Base-by-base conservation (phyloP, 2,888 invertebrate species). In the Limnephilus rhombicus region DNA sequence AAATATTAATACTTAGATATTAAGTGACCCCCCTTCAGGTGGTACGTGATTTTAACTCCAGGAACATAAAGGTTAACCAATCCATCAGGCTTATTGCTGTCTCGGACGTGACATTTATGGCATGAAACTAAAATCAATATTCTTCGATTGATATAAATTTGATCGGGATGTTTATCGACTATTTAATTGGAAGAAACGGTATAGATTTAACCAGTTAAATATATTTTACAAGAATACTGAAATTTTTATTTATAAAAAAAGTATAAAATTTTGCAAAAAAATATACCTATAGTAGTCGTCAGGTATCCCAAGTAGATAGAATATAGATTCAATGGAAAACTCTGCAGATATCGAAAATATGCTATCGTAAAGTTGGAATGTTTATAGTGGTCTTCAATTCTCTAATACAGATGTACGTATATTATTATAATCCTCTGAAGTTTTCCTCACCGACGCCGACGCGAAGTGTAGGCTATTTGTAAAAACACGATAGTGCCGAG, bases 401-500 rank as follows among this genome's bases (percentile, higher is more conserved):
- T 24, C 9, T 68, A 68, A 68, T n/a, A n/a, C 9, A 24, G 53
- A 18, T 18, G 53, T 24, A 68, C 0, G n/a, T 2, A 45, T 0
- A 45, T 45, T 45, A 45, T 45, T 45, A 68, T n/a, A 68, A 68
- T 68, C n/a, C n/a, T 68, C 68, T 15, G 18, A 85, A 85, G 24
- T 41, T 34, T 85, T 85, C 24, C 37, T 31, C 31, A 31, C 7
- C 68, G 7, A 24, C 68, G 24, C 31, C 24, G 24, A 37, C 37
- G 12, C 9, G 18, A 37, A 68, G 53, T 87, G 87, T 53, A n/a
- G 80, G 80, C 68, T n/a, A 80, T 89, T 89, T 89, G 88, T 80
- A 11, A 89, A 86, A 89, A 80, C 68, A 80, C 88, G 88, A 89
- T 88, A 89, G 34, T 80, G 37, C 34, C 9, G 80, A 31, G 13